Evolutionary conservation across 1,140 invertebrate species (phyloP).

Genomic region (Drosophila bocki): DNA sequence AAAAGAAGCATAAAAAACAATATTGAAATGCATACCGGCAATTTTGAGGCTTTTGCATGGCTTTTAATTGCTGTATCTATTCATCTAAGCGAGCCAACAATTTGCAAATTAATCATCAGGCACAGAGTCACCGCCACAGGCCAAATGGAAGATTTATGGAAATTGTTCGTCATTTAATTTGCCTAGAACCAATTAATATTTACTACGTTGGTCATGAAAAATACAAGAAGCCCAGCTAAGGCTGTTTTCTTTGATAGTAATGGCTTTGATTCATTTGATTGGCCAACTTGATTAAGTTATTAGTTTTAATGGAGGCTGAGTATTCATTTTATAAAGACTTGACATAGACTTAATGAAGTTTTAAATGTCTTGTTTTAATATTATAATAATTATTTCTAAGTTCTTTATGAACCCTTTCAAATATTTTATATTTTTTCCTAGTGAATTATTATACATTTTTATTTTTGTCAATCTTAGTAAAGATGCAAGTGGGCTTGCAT

Average conservation of each 20-base stretch:
- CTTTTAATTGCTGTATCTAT: constrained; percentile 51
- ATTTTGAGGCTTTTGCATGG: constrained; percentile 37
- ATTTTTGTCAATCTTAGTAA: neutral
- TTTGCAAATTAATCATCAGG: constrained; percentile 56
- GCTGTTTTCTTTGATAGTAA: constrained; percentile 17
- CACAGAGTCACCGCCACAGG: constrained; percentile 15
- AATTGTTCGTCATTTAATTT: constrained; percentile 29
- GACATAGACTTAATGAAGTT: neutral
- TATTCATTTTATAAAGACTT: neutral
- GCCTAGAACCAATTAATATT: constrained; percentile 58
- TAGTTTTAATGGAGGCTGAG: constrained; percentile 7
- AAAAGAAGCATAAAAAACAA: constrained; percentile 18
- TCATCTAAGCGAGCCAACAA: constrained; percentile 39
- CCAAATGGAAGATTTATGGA: constrained; percentile 30
- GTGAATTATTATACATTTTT: constrained; percentile 4
- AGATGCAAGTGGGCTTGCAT: constrained; percentile 19
- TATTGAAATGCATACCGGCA: constrained; percentile 53
- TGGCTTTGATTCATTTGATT: constrained; percentile 33
- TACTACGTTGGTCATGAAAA: constrained; percentile 34
- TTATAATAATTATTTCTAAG: neutral
- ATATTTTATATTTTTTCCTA: neutral
- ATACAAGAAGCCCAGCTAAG: constrained; percentile 26
- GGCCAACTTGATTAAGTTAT: constrained; percentile 35
- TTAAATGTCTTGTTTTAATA: neutral
- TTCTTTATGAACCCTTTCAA: neutral